Evolutionary conservation across 2,888 invertebrate species (phyloP), one percentile per base, ranked within the genome.

Genomic region (Leucozona laternaria): DNA sequence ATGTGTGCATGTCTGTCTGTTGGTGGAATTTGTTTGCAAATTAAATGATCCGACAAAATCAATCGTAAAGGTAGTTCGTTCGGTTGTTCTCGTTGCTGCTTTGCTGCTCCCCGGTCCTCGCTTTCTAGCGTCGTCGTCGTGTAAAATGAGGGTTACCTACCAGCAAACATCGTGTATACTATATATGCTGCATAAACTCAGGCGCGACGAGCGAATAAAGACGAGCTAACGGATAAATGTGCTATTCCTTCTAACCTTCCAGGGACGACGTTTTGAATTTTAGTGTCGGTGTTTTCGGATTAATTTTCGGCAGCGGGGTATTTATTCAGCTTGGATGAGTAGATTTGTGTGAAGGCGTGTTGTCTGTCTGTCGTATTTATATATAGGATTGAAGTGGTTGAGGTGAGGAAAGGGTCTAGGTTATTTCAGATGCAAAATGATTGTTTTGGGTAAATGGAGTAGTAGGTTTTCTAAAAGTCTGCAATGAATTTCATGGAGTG

Each of bases 11-110:
- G 75, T 79, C 70, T 81, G 78, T 79, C 86, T 82, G 78, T 40
- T 60, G 60, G 81, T 68, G 79, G 78, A 87, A 83, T 82, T 87
- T 87, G 86, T 87, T 87, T 87, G 86, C 86, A 87, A 87, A 87
- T 87, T 87, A 87, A 87, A 87, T 87, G 83, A 87, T 87, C 86
- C 86, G 83, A 83, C 86, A 87, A 87, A 87, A 87, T 87, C 86
- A 87, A 87, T 87, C 86, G 86, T 79, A 79, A 83, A 87, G 86
- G 86, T 71, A 80, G 86, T 81, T 86, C 71, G 81, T 78, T 86
- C 73, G 81, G 48, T 85, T 78, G 80, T 81, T 81, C 20, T 22
- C 70, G 64, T 72, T 57, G 60, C 17, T 60, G 37, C 15, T 40
- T 70, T 72, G 6, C 31, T 64, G n/a, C n/a, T n/a, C n/a, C n/a